phyloP scores from a whole-genome alignment of 2,888 invertebrate genomes.

The Eudasyphora cyanicolor region DNA sequence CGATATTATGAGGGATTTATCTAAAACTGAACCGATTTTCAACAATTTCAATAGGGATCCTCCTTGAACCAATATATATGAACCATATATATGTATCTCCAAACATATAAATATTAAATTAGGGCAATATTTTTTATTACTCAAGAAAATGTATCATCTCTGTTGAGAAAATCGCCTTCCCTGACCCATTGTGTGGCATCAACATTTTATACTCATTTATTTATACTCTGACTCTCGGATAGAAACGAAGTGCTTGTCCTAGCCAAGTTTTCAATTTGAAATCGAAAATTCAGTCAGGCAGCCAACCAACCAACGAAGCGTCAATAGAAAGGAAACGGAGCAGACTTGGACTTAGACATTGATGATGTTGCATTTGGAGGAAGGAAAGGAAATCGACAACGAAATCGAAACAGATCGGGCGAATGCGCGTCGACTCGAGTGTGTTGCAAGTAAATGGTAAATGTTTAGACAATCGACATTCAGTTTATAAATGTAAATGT shows the following conservation, averaged over 20 bases:
- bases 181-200: background rate
- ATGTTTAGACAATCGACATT: conserved; percentile 26
- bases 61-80: too few species aligned
- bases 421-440: background rate
- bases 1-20: too few species aligned
- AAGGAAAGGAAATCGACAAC: conserved; percentile 18
- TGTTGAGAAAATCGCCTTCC: background rate
- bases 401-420: conserved; percentile 6
- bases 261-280: conserved; percentile 34
- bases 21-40: too few species aligned
- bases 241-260: background rate
- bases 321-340: conserved; percentile 62
- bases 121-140: too few species aligned
- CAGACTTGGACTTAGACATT: conserved; percentile 52
- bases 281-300: conserved; percentile 21
- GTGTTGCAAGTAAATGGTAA: conserved; percentile 19
- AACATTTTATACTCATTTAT: conserved; percentile 19
- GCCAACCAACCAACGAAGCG: conserved; percentile 27
- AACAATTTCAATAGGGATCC: too few species aligned
- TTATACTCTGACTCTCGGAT: conserved; percentile 2
- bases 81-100: too few species aligned
- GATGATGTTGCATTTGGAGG: conserved; percentile 26
- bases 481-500: conserved; percentile 30
- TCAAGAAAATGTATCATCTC: too few species aligned
- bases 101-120: too few species aligned